Evolutionary conservation across 2,113 vertebrate genomes (phyloP).

Genomic region (Columba janthina): DNA sequence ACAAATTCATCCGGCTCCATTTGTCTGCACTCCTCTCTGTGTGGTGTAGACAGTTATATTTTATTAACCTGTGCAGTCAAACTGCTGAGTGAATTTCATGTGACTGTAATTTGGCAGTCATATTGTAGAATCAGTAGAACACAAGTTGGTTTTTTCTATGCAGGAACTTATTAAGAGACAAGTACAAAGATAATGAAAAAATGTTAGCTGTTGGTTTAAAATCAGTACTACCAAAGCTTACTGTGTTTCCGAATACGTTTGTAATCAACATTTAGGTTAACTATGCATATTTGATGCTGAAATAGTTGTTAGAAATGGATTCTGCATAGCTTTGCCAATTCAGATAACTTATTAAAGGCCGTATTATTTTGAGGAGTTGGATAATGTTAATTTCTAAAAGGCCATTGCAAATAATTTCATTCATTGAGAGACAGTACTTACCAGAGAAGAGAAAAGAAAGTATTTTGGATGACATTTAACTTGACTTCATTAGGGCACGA

Average conservation of each 20-base stretch:
- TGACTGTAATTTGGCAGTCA: not conserved
- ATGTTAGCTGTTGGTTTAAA: not conserved
- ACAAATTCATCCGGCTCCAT: not conserved
- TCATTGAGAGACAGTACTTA: conserved; percentile 24
- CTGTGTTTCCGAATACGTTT: not conserved
- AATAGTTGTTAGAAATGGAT: conserved; percentile 1
- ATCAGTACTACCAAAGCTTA: not conserved
- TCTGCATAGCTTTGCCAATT: not conserved
- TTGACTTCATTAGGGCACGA: conserved; percentile 17
- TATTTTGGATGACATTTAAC: conserved; percentile 54
- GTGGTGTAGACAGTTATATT: not conserved
- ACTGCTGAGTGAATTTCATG: not conserved
- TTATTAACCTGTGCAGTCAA: not conserved
- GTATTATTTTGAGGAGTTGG: not conserved
- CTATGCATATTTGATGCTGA: not conserved
- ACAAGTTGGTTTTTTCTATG: not conserved
- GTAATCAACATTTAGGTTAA: not conserved
- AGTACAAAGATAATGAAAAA: not conserved
- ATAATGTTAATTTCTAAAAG: conserved; percentile 33
- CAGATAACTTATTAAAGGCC: conserved; percentile 11
- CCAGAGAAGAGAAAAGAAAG: conserved; percentile 38
- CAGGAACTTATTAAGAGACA: not conserved
- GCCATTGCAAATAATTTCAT: conserved; percentile 40
- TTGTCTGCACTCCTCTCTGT: not conserved
- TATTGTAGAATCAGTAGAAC: not conserved